Conservation (phyloP, 1,140 invertebrate species). For the Mycetomoellerius zeteki region DNA sequence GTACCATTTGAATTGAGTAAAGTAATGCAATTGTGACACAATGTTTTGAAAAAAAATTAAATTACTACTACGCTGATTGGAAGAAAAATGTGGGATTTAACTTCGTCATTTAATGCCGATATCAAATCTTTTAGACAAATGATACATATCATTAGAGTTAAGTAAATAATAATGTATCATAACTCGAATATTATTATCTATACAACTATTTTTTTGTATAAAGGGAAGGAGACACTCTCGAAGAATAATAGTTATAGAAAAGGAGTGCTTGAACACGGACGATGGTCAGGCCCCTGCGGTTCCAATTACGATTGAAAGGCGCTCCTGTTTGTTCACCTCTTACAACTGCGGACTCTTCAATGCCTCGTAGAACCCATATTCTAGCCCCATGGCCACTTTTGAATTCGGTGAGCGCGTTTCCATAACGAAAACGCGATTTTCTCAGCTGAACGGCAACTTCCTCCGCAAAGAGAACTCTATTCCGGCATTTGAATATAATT, state of each 20-base stretch:
- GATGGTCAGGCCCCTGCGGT: slow-evolving; percentile 81
- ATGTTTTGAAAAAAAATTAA: no score
- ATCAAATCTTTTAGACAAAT: no score
- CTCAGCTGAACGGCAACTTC: slow-evolving; percentile 10
- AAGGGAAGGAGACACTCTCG: slow-evolving; percentile 78
- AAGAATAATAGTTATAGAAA: slow-evolving; percentile 80
- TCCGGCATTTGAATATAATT: slow-evolving; percentile 43
- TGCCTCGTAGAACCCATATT: slow-evolving; percentile 69
- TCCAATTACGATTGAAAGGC: slow-evolving; percentile 82
- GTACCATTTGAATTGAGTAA: no score
- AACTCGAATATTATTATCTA: slow-evolving; percentile 48
- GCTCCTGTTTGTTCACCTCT: slow-evolving; percentile 74
- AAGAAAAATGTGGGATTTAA: no score
- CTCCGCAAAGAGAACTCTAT: background rate
- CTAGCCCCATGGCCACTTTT: slow-evolving; percentile 75
- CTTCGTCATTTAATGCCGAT: no score
- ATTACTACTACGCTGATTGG: no score
- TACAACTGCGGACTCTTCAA: slow-evolving; percentile 78
- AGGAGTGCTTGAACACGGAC: slow-evolving; percentile 84
- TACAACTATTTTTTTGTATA: slow-evolving; percentile 70
- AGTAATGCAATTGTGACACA: no score
- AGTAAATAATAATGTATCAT: background rate
- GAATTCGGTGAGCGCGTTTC: slow-evolving; percentile 72
- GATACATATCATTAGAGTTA: no score
- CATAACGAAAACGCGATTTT: slow-evolving; percentile 70